Percentiles rank a stretch among this genome's conserved stretches.
These are phyloP conservation scores for Apeira syringaria DNA, from an alignment of 2,888 invertebrate genomes.

Conservation along the genomic window DNA sequence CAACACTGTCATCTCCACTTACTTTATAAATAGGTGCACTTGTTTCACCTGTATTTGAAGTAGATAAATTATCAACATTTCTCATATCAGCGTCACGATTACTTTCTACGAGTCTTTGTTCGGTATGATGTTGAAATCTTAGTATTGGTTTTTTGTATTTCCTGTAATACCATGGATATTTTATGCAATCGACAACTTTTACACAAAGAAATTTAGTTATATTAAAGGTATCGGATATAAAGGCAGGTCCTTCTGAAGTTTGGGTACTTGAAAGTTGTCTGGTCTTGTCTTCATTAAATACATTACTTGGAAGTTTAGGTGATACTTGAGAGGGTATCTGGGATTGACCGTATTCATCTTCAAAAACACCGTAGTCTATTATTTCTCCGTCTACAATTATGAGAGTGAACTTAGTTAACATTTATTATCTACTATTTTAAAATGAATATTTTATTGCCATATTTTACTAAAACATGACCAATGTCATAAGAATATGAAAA, in stretches of 20 bases:
- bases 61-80: too few species aligned
- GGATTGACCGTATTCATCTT: conserved; percentile 13
- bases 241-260: conserved; percentile 1
- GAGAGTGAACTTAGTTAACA: not conserved
- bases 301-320: not conserved
- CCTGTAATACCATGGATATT: conserved; percentile 30
- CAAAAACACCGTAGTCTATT: conserved; percentile 7
- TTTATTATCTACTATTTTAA: too few species aligned
- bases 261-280: too few species aligned
- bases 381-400: not conserved
- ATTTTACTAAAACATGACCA: too few species aligned
- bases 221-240: not conserved
- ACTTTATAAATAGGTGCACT: too few species aligned
- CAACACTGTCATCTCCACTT: too few species aligned
- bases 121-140: not conserved
- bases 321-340: not conserved
- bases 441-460: too few species aligned
- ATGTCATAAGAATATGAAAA: too few species aligned
- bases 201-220: conserved; percentile 1
- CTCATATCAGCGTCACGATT: not conserved
- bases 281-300: too few species aligned
- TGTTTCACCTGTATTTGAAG: too few species aligned
- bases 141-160: conserved; percentile 15
- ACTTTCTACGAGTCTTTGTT: not conserved
- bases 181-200: conserved; percentile 17